A percentile compares a stretch with the other conserved stretches of the same genome.
Evolutionary conservation across 2,888 invertebrate species (phyloP).

Genomic region (Leptopterna dolabrata): DNA sequence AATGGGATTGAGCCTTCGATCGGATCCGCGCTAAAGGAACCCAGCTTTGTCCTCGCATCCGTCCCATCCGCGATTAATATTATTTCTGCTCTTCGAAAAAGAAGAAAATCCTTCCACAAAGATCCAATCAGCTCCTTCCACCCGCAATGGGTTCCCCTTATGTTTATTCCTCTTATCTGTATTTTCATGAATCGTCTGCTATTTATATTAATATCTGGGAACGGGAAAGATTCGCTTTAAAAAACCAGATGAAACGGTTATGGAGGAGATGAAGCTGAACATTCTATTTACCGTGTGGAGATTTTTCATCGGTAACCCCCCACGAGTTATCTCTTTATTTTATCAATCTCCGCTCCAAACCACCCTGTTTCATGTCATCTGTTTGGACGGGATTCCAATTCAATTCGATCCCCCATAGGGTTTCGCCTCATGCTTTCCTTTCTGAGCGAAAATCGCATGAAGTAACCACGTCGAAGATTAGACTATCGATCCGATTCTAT

Average conservation of each 20-base stretch:
- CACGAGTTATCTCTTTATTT: background rate
- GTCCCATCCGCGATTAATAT: background rate
- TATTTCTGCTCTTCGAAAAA: background rate
- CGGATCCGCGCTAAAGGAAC: too few relatives aligned
- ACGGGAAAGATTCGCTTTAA: background rate
- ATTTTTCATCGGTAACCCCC: background rate
- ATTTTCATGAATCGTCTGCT: background rate
- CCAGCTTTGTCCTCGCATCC: too few relatives aligned
- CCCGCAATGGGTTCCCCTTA: background rate
- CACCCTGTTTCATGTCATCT: too few relatives aligned
- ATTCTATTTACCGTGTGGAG: background rate
- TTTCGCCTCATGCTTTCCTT: too few relatives aligned
- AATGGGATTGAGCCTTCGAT: too few relatives aligned
- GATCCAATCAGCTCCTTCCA: background rate
- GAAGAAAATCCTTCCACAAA: background rate
- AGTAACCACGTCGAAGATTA: too few relatives aligned
- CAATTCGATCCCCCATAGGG: too few relatives aligned
- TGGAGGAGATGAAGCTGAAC: background rate
- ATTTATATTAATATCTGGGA: background rate
- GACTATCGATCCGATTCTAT: too few relatives aligned
- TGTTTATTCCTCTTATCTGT: background rate
- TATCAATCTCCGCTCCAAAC: background rate
- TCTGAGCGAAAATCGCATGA: too few relatives aligned
- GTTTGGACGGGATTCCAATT: too few relatives aligned
- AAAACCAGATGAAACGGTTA: background rate